These are phyloP conservation scores for Ophiodon elongatus DNA, from an alignment of 2,113 vertebrate species.

Conservation along the genomic window DNA sequence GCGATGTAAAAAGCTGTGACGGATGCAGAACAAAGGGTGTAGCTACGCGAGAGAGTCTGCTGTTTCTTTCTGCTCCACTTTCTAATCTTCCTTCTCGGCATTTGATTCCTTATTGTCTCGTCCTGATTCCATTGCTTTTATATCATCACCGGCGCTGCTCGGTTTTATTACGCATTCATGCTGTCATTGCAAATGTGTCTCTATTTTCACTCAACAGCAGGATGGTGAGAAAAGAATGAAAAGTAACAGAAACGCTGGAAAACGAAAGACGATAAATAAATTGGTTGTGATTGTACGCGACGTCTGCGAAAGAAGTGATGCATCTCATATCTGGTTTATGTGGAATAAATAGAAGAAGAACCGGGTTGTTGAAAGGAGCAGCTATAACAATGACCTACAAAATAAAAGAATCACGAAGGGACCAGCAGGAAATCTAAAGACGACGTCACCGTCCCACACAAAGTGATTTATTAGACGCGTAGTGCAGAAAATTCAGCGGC, in stretches of 20 bases:
- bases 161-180: not conserved
- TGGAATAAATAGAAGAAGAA: not conserved
- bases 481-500: not conserved
- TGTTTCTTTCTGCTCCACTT: conserved; percentile 14
- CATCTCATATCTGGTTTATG: not conserved
- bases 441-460: not conserved
- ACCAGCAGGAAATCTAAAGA: not conserved
- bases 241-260: not conserved
- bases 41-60: conserved; percentile 21
- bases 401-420: not conserved
- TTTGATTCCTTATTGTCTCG: not conserved
- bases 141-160: not conserved
- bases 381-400: not conserved
- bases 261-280: not conserved
- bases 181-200: not conserved
- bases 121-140: not conserved
- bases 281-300: not conserved
- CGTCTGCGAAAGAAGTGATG: not conserved
- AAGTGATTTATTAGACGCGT: not conserved
- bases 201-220: not conserved
- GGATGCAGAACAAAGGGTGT: conserved; percentile 9
- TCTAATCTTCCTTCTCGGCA: not conserved
- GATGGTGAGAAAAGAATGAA: not conserved
- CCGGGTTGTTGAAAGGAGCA: not conserved
- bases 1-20: not conserved